Conservation (phyloP, 2,888 invertebrate species). For the Hyppa rectilinea region DNA sequence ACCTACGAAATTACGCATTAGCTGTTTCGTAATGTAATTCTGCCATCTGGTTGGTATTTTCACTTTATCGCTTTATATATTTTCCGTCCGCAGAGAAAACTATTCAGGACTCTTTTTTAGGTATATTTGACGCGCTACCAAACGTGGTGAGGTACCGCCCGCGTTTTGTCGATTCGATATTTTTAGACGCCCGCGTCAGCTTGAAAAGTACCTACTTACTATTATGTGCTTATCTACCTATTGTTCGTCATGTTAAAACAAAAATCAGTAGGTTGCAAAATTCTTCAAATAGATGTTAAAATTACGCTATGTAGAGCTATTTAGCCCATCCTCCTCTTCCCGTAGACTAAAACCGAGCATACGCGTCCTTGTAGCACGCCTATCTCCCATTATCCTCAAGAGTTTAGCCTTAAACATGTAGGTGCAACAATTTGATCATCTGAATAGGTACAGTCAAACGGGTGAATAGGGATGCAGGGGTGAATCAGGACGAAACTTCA, state of each 20-base stretch:
- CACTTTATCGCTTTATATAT: not conserved
- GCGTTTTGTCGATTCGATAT: conserved; percentile 56
- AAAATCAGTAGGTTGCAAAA: not conserved
- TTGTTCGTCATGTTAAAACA: not conserved
- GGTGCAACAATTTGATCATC: not conserved
- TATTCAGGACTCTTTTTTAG: not conserved
- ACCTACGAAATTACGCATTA: conserved; percentile 69
- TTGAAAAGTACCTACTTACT: not conserved
- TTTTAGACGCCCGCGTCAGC: conserved; percentile 48
- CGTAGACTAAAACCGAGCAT: not conserved
- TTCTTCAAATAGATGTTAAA: not conserved
- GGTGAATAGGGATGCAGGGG: no score
- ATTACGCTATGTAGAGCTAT: not conserved
- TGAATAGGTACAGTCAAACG: not conserved
- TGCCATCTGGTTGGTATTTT: conserved; percentile 61
- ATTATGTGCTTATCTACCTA: not conserved
- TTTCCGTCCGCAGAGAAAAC: conserved; percentile 24
- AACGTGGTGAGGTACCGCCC: conserved; percentile 40
- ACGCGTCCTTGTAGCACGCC: not conserved
- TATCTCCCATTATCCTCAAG: not conserved
- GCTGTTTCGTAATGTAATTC: conserved; percentile 54
- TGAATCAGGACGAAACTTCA: no score
- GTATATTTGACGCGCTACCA: conserved; percentile 1
- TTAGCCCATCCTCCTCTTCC: no score
- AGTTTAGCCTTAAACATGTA: not conserved